Percentiles rank a stretch among this genome's conserved stretches.
These are phyloP conservation scores for Chrysomela aeneicollis DNA, from an alignment of 2,888 invertebrate species.

Conservation along the genomic window DNA sequence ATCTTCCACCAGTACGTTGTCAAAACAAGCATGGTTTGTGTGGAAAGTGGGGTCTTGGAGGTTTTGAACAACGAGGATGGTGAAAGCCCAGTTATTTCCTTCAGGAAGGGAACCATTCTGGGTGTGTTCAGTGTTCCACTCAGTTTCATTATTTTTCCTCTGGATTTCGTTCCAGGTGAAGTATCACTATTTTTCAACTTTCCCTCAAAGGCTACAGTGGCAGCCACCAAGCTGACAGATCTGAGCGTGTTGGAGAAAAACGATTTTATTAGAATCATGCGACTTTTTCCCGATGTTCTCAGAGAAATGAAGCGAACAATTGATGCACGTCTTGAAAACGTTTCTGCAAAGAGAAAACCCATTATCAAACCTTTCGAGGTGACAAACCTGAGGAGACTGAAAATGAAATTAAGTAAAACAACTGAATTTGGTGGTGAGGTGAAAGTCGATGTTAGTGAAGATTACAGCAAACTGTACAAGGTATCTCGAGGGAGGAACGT, in stretches of 20 bases:
- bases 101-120: slow-evolving; percentile 64
- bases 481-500: background rate
- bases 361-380: slow-evolving; percentile 9
- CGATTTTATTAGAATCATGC: slow-evolving; percentile 42
- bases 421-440: background rate
- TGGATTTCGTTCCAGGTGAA: slow-evolving; percentile 55
- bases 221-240: slow-evolving; percentile 65
- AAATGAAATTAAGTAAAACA: slow-evolving; percentile 22
- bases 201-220: slow-evolving; percentile 65
- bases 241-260: slow-evolving; percentile 56
- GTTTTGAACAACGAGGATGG: slow-evolving; percentile 66
- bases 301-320: slow-evolving; percentile 31
- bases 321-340: slow-evolving; percentile 33
- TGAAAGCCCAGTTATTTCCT: slow-evolving; percentile 65
- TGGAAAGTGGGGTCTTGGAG: slow-evolving; percentile 64
- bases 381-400: slow-evolving; percentile 30
- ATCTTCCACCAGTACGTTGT: slow-evolving; percentile 64
- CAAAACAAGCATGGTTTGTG: slow-evolving; percentile 66
- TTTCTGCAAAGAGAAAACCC: slow-evolving; percentile 16
- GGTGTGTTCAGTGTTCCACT: slow-evolving; percentile 41
- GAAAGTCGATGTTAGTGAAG: background rate
- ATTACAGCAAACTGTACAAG: slow-evolving; percentile 28
- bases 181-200: slow-evolving; percentile 63
- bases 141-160: too few relatives aligned
- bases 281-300: slow-evolving; percentile 36